Evolutionary conservation across 2,888 invertebrate species (phyloP), one percentile per base, ranked within the genome.

Genomic region (Sesamia inferens): DNA sequence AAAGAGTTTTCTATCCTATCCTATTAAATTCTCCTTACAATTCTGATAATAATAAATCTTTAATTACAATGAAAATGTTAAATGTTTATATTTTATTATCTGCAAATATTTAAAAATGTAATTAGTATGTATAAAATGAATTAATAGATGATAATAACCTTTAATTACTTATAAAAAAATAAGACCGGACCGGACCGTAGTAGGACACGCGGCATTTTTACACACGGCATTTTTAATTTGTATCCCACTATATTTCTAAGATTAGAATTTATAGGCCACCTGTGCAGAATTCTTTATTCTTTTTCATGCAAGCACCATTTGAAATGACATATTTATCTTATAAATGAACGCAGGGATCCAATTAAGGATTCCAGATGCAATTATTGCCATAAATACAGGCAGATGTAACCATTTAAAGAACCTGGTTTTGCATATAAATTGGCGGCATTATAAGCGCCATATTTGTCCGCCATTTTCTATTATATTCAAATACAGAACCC

Each of bases 401-500:
- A 90, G 88, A 90, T 89, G 91, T 77, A 84, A 85, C 85, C 85
- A 85, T 88, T 88, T 87, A 82, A 79, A 82, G 81, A 78, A 71
- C 80, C 71, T 68, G 76, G 85, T 88, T 92, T 93, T 90, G 91
- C 93, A 92, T 94, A 90, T 91, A 93, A 92, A 93, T 92, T 92
- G 90, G 86, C 84, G 79, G 88, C 88, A 88, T 87, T 86, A 88
- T 84, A 88, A 82, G 81, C 72, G 87, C 90, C 90, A 89, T 89
- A 86, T 90, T 89, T 86, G 87, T 79, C 82, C 79, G 87, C 90
- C 90, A 91, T 93, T 90, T 92, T 92, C 91, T 93, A 94, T 94
- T 94, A 92, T 93, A 94, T 94, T 94, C 92, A 94, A 94, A 94
- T 93, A 88, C 89, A 89, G 91, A 90, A 87, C 82, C 86, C 71